Evolutionary conservation across 2,888 invertebrate species (phyloP), one percentile per base, ranked within the genome.

Genomic region (Beris morrisii): DNA sequence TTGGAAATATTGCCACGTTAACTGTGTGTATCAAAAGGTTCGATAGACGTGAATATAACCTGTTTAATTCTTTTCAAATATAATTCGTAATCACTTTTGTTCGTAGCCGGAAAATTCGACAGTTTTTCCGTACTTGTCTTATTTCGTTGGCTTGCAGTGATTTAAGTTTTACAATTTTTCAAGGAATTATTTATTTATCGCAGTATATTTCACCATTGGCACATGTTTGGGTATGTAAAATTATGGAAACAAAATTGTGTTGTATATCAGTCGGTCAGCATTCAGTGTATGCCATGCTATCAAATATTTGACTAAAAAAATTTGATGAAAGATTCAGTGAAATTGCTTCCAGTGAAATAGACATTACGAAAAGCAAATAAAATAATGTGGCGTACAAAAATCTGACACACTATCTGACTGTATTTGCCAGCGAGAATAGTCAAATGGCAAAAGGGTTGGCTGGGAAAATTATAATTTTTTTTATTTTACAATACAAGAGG

Each of bases 121-220:
- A 79, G n/a, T 77, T 85, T 43, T 84, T 84, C 69, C 83, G 84
- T 68, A 76, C 77, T 43, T 83, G 82, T 65, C 77, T 84, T 5
- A 78, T 84, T 15, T 83, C 84, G 0, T 72, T 85, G 68, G 81
- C 83, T n/a, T 48, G 82, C 43, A 83, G 84, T 68, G 85, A 85
- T 74, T 73, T 84, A 22, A 69, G 81, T 45, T 81, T 74, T 11
- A 73, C 76, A 3, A 45, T 75, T 2, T 76, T 77, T 58, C 71
- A 74, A 48, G 69, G 74, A 30, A 28, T 69, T 3, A 73, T 73
- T 54, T 78, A 77, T 63, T 69, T 77, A 65, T 70, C 76, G 3
- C 76, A 79, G 69, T 75, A 78, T 50, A 72, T 69, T 2, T 71
- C 71, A 4, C 69, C 72, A 30, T 77, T 74, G 65, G 70, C 77